These are phyloP conservation scores for Eristalinus aeneus DNA, from an alignment of 2,888 invertebrate genomes.

Conservation along the genomic window DNA sequence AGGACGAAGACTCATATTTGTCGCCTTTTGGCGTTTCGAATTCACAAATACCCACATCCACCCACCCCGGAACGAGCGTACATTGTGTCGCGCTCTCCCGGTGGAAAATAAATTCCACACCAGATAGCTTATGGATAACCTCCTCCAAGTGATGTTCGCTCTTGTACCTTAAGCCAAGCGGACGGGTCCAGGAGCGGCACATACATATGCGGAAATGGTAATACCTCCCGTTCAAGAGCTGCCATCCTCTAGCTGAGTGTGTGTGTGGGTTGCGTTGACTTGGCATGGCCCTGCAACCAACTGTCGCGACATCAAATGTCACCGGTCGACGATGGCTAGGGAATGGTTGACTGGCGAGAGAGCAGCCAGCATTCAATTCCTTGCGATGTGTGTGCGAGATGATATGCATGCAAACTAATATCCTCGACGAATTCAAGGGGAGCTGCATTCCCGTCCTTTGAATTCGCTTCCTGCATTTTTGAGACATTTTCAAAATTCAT, in stretches of 20 bases:
- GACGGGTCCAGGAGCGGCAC: not conserved
- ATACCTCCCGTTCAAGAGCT: not conserved
- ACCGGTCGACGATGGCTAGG: conserved; percentile 30
- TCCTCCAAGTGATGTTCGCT: conserved; percentile 53
- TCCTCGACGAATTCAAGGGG: conserved; percentile 31
- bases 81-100: conserved; percentile 24
- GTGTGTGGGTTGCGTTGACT: conserved; percentile 32
- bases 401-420: conserved; percentile 54
- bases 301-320: not conserved
- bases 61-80: not conserved
- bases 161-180: conserved; percentile 47
- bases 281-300: conserved; percentile 18
- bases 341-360: conserved; percentile 40
- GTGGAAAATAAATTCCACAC: conserved; percentile 60
- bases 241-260: not conserved
- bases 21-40: conserved; percentile 56
- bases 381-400: conserved; percentile 1
- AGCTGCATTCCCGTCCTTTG: conserved; percentile 30
- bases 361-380: conserved; percentile 38
- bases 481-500: conserved; percentile 38
- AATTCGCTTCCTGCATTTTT: conserved; percentile 31
- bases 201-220: conserved; percentile 52
- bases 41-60: conserved; percentile 41
- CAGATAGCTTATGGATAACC: conserved; percentile 65
- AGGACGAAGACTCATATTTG: conserved; percentile 67